These are phyloP conservation scores for Chaetodon auriga DNA, from an alignment of 2,113 vertebrate genomes.

Conservation along the genomic window DNA sequence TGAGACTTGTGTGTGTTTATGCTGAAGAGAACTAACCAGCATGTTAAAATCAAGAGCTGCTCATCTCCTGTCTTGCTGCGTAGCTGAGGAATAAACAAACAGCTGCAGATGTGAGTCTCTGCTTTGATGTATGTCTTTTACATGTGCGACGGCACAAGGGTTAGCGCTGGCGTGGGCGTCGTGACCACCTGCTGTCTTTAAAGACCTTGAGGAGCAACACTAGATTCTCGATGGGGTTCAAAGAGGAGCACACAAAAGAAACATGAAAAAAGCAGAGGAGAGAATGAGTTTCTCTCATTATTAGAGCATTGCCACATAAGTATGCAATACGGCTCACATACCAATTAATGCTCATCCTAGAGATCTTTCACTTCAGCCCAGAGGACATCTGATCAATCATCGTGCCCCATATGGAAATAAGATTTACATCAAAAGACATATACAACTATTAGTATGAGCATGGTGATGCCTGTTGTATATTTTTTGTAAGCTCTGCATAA, in stretches of 20 bases:
- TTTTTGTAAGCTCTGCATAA: neutral
- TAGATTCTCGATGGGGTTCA: constrained; percentile 54
- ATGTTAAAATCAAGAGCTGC: constrained; percentile 63
- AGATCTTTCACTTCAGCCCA: constrained; percentile 17
- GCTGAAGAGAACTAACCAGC: constrained; percentile 33
- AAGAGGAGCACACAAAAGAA: constrained; percentile 52
- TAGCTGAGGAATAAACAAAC: constrained; percentile 61
- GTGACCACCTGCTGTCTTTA: constrained; percentile 77
- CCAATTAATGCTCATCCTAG: constrained; percentile 47
- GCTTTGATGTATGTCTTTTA: constrained; percentile 68
- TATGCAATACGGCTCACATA: constrained; percentile 29
- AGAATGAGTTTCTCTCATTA: constrained; percentile 27
- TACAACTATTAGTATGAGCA: neutral
- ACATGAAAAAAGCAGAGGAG: constrained; percentile 50
- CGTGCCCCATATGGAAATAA: constrained; percentile 14
- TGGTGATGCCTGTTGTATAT: neutral
- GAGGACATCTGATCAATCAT: constrained; percentile 18
- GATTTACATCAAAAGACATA: constrained; percentile 26
- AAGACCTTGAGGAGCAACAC: constrained; percentile 58
- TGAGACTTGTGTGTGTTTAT: constrained; percentile 44
- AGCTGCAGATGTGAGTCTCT: constrained; percentile 56
- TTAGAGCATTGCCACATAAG: constrained; percentile 23
- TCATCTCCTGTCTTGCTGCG: constrained; percentile 50
- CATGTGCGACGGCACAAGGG: constrained; percentile 45
- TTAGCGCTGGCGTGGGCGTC: constrained; percentile 63